Evolutionary conservation across 1,140 invertebrate species (phyloP), one percentile per base, ranked within the genome.

Genomic region (Lucilia cuprina): DNA sequence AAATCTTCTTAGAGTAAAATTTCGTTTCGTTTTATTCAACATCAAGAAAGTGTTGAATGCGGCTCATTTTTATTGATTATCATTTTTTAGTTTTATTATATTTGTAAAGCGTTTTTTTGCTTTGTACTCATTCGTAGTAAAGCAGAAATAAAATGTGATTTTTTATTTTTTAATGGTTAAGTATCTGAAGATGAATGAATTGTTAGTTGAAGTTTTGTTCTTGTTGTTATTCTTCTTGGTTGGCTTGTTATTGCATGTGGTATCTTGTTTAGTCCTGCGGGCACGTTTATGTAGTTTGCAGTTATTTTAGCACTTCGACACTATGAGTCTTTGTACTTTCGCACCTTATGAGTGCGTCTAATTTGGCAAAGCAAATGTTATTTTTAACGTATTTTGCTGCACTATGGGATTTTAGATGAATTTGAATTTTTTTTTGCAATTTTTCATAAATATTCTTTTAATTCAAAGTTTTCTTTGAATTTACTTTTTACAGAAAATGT

Each of bases 231-330:
- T 55, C 2, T 55, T 55, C 5, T 55, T 55, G 7, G 41, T 10
- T n/a, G 50, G 50, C 17, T 55, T 55, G 50, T 55, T 55, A 55
- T 55, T 55, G 50, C 50, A 55, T 55, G 50, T 55, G 50, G 10
- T 25, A 75, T 25, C 74, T 25, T 25, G 74, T 41, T n/a, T 19
- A 41, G 5, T 13, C 82, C 19, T 30, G 41, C 19, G 47, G 50
- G 82, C 47, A 82, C 82, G 47, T 55, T 82, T 82, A 30, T 50
- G 49, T 21, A 70, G 65, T 70, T 70, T 49, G 80, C 89, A 90
- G 89, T 90, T 90, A 90, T 90, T 90, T 90, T 90, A 89, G 90
- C 89, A 90, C 89, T 89, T 90, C 88, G 87, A 90, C 89, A 90
- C 87, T 86, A 88, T 88, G 41, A 41, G 41, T 41, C 41, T 41